These are phyloP conservation scores for Ammospiza caudacuta DNA, from an alignment of 2,113 vertebrate species.

Conservation along the genomic window DNA sequence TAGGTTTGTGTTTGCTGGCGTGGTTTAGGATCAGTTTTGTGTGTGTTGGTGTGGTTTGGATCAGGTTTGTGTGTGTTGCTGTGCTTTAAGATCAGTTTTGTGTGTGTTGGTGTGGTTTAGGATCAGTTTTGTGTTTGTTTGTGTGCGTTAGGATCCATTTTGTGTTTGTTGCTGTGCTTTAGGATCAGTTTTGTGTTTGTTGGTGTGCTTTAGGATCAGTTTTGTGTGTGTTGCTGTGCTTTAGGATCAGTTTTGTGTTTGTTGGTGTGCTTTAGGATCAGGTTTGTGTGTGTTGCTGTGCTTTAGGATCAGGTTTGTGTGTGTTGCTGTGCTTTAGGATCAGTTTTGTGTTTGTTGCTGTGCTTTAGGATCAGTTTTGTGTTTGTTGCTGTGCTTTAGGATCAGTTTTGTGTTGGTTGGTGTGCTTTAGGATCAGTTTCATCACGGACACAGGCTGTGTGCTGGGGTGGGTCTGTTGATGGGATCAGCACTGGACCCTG, in stretches of 20 bases:
- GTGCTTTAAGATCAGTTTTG: background rate
- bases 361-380: too few species aligned
- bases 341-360: too few species aligned
- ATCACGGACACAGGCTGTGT: rapidly evolving
- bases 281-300: background rate
- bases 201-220: too few species aligned
- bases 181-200: background rate
- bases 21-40: too few species aligned
- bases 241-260: background rate
- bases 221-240: too few species aligned
- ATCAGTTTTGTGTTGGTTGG: background rate
- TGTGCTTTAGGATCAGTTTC: background rate
- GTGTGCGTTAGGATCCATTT: too few species aligned
- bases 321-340: background rate
- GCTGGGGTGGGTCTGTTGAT: background rate
- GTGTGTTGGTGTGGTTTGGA: background rate
- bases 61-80: background rate
- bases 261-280: too few species aligned
- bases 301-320: too few species aligned
- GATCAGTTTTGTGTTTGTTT: background rate
- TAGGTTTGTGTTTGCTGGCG: too few species aligned
- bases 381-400: too few species aligned
- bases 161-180: too few species aligned
- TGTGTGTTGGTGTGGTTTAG: too few species aligned
- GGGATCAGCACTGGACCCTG: background rate